Evolutionary conservation across 1,140 invertebrate genomes (phyloP).

Genomic region (Drosophila seguyi): DNA sequence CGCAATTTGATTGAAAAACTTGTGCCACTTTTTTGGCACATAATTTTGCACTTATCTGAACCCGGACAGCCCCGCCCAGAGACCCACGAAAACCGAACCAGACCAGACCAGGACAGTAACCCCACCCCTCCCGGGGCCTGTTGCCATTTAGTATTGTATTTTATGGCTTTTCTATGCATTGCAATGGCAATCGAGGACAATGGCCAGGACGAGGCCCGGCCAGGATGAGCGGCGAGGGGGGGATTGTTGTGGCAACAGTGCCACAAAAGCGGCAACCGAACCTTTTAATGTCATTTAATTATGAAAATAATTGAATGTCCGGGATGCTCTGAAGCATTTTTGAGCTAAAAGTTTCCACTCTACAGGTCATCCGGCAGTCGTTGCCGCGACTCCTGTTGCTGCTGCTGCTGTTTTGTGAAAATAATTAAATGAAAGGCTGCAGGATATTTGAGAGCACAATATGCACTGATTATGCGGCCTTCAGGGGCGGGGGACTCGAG

Average conservation of each 20-base stretch:
- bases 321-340: constrained; percentile 5
- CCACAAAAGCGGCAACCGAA: constrained; percentile 40
- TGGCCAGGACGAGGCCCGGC: constrained; percentile 16
- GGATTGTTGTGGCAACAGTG: constrained; percentile 3
- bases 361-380: constrained; percentile 31
- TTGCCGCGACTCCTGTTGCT: constrained; percentile 4
- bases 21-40: constrained; percentile 58
- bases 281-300: constrained; percentile 76
- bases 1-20: constrained; percentile 76
- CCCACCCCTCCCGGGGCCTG: constrained; percentile 25
- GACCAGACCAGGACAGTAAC: constrained; percentile 4
- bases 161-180: constrained; percentile 78
- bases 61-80: constrained; percentile 50
- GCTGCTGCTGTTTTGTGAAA: constrained; percentile 47
- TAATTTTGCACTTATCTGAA: constrained; percentile 80
- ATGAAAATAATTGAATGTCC: constrained; percentile 61
- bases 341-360: constrained; percentile 1
- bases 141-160: constrained; percentile 59
- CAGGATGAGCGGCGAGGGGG: background rate
- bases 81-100: constrained; percentile 7
- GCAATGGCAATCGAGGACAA: constrained; percentile 61
- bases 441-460: constrained; percentile 69
- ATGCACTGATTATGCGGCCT: constrained; percentile 62
- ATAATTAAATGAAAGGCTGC: constrained; percentile 72
- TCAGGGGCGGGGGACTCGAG: background rate